These are phyloP conservation scores for Botia almorhae DNA, from an alignment of 2,797 vertebrate genomes.

Conservation along the genomic window DNA sequence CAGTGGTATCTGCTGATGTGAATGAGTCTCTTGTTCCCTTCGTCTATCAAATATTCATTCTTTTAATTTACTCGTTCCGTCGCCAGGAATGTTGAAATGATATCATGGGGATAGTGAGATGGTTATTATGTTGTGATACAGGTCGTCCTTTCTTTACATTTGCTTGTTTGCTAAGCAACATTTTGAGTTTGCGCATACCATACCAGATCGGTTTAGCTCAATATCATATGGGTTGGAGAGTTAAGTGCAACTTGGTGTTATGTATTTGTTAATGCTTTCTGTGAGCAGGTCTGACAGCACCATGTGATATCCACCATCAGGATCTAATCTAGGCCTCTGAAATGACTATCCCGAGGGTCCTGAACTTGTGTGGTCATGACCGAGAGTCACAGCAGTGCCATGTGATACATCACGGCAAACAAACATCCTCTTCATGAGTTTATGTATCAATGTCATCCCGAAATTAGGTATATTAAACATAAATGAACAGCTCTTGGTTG, in stretches of 20 bases:
- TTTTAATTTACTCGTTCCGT: background rate
- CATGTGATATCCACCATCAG: slow-evolving; percentile 11
- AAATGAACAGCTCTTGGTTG: background rate
- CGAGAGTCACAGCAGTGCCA: slow-evolving; percentile 37
- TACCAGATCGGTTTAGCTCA: background rate
- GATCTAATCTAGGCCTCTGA: slow-evolving; percentile 15
- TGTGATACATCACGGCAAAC: slow-evolving; percentile 38
- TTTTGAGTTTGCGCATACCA: background rate
- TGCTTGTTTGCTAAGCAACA: background rate
- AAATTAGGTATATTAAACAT: slow-evolving; percentile 7
- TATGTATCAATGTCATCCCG: slow-evolving; percentile 11
- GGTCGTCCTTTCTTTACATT: background rate
- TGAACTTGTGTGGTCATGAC: slow-evolving; percentile 41
- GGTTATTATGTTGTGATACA: slow-evolving; percentile 5
- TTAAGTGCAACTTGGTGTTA: background rate
- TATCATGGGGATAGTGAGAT: background rate
- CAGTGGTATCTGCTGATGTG: slow-evolving; percentile 29
- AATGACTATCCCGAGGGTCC: slow-evolving; percentile 10
- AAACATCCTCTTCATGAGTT: slow-evolving; percentile 35
- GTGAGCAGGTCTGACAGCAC: background rate
- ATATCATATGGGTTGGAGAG: background rate
- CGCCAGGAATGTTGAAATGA: slow-evolving; percentile 33
- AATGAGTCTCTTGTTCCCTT: slow-evolving; percentile 28
- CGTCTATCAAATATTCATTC: slow-evolving; percentile 1
- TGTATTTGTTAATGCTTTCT: background rate